These are phyloP conservation scores for Campaea margaritaria DNA, from an alignment of 2,888 invertebrate species.

Conservation along the genomic window DNA sequence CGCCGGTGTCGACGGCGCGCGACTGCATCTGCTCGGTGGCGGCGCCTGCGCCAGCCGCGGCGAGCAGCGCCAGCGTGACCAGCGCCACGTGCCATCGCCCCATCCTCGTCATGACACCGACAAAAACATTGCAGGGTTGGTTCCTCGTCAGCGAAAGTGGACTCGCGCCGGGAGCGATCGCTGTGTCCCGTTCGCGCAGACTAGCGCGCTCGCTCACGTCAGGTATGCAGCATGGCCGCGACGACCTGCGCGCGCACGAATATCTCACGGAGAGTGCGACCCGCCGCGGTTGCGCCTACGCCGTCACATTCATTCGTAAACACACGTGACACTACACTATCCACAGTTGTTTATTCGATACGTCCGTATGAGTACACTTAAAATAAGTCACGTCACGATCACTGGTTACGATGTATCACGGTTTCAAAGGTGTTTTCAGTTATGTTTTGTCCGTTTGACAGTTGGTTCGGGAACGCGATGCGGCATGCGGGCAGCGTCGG, in stretches of 20 bases:
- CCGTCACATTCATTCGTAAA: conserved; percentile 82
- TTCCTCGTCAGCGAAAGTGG: conserved; percentile 73
- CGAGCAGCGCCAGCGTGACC: conserved; percentile 75
- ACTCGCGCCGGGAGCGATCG: conserved; percentile 68
- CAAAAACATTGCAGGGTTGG: conserved; percentile 74
- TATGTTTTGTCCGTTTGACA: conserved; percentile 69
- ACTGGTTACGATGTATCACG: conserved; percentile 51
- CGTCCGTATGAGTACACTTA: conserved; percentile 45
- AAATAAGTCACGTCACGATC: conserved; percentile 38
- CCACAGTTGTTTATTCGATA: conserved; percentile 46
- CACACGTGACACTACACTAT: conserved; percentile 81
- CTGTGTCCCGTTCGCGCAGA: conserved; percentile 81
- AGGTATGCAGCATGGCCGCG: conserved; percentile 86
- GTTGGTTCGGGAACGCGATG: conserved; percentile 51
- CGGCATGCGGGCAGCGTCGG: conserved; percentile 73
- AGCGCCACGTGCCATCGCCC: conserved; percentile 81
- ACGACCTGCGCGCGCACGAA: conserved; percentile 82
- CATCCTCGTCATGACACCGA: conserved; percentile 78
- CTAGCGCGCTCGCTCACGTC: conserved; percentile 80
- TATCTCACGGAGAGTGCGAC: conserved; percentile 83
- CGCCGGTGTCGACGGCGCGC: conserved; percentile 93
- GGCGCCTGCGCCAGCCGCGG: conserved; percentile 67
- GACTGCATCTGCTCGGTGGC: conserved; percentile 91
- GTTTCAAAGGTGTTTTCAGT: conserved; percentile 67
- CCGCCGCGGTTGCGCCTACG: conserved; percentile 79